phyloP scores from a whole-genome alignment of 2,113 vertebrate species.

The Pelodiscus sinensis region DNA sequence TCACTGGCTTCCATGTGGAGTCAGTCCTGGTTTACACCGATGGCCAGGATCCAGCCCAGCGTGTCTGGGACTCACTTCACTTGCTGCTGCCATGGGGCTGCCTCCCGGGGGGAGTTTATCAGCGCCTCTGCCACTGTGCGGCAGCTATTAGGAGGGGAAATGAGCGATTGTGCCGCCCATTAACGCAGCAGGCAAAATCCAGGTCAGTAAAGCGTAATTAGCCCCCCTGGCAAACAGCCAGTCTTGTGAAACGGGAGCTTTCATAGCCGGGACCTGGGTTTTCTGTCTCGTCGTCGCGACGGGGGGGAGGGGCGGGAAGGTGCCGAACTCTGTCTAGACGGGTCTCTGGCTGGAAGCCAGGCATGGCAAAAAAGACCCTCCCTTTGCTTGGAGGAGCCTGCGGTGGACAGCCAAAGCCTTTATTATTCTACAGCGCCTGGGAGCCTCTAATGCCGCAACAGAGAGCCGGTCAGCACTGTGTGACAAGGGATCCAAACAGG shows the following conservation, averaged over 20 bases:
- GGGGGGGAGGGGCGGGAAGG: not conserved
- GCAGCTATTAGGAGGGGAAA: conserved; percentile 33
- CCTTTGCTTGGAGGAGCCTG: not conserved
- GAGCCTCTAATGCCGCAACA: not conserved
- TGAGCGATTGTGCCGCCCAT: conserved; percentile 40
- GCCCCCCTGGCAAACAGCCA: conserved; percentile 16
- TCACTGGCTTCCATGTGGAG: not conserved
- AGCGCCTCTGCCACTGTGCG: not conserved
- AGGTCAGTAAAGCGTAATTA: conserved; percentile 49
- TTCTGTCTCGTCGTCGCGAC: conserved; percentile 14
- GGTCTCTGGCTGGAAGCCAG: not conserved
- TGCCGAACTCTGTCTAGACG: conserved; percentile 25
- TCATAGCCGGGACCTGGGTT: not conserved
- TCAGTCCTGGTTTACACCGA: not conserved
- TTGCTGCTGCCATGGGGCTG: not conserved
- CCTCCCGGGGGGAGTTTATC: not conserved
- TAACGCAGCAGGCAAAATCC: conserved; percentile 17
- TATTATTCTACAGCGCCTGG: not conserved
- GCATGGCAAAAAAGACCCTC: not conserved
- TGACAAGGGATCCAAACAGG: not conserved
- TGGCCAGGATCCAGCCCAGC: not conserved
- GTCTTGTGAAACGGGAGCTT: conserved; percentile 19
- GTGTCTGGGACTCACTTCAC: not conserved
- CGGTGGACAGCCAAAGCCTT: not conserved
- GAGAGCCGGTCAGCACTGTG: fast-evolving